These are phyloP conservation scores for Rhegmatorhina hoffmannsi DNA, from an alignment of 2,113 vertebrate species.

Conservation along the genomic window DNA sequence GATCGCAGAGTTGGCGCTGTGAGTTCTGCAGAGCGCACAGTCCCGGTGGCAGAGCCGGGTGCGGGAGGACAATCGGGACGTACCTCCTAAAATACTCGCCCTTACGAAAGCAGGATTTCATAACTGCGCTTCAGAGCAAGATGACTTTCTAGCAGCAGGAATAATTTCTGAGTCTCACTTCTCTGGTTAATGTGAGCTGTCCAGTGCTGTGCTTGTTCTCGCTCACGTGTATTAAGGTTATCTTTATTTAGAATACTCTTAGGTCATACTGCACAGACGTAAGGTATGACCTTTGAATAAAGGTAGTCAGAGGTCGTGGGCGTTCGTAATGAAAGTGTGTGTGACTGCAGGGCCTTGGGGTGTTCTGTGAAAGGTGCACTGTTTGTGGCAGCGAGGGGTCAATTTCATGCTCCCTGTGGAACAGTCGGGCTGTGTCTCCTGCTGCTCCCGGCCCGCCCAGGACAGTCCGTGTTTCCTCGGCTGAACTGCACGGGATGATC, in stretches of 20 bases:
- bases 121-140: background rate
- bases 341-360: fast-evolving
- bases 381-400: fast-evolving
- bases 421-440: fast-evolving
- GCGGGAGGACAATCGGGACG: fast-evolving
- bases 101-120: fast-evolving
- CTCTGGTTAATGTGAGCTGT: fast-evolving
- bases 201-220: fast-evolving
- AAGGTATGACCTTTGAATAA: fast-evolving
- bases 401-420: fast-evolving
- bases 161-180: fast-evolving
- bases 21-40: fast-evolving
- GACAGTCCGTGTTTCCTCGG: background rate
- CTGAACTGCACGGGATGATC: fast-evolving
- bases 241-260: fast-evolving
- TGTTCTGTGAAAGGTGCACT: fast-evolving
- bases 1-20: fast-evolving
- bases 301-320: fast-evolving
- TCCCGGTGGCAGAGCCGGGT: fast-evolving
- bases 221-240: fast-evolving
- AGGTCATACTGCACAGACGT: fast-evolving
- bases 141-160: fast-evolving
- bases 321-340: fast-evolving
- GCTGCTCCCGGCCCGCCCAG: fast-evolving
- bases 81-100: fast-evolving